Evolutionary conservation across 2,888 invertebrate genomes (phyloP).

Genomic region (Drymonia ruficornis): DNA sequence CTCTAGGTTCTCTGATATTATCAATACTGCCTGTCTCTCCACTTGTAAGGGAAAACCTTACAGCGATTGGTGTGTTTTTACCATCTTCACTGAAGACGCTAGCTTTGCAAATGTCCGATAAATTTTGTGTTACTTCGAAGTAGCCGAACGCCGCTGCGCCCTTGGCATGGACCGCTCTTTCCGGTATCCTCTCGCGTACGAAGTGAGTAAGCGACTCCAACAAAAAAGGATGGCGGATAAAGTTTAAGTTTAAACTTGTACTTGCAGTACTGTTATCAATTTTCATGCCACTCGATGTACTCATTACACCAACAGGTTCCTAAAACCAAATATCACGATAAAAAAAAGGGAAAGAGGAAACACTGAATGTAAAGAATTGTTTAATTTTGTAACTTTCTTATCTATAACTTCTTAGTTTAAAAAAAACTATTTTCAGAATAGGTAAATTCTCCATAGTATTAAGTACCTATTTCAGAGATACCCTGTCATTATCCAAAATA

Average conservation of each 20-base stretch:
- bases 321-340: neutral
- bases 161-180: constrained; percentile 96
- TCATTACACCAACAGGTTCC: neutral
- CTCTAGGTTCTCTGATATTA: constrained; percentile 93
- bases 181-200: constrained; percentile 94
- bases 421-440: too few species aligned
- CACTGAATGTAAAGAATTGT: too few species aligned
- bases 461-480: too few species aligned
- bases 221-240: constrained; percentile 86
- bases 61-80: constrained; percentile 89
- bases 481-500: too few species aligned
- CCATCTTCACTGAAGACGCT: constrained; percentile 89
- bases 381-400: too few species aligned
- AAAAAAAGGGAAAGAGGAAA: too few species aligned
- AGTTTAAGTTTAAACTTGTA: neutral
- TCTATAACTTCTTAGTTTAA: too few species aligned
- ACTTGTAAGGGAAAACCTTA: constrained; percentile 91
- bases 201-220: constrained; percentile 91
- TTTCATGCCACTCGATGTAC: neutral
- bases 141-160: constrained; percentile 94
- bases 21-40: constrained; percentile 94
- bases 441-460: too few species aligned
- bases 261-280: neutral
- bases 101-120: constrained; percentile 89
- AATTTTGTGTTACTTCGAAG: constrained; percentile 93